A percentile compares a stretch with the other conserved stretches of the same genome.
Conservation (phyloP, 2,113 vertebrate species). For the Carollia perspicillata region DNA sequence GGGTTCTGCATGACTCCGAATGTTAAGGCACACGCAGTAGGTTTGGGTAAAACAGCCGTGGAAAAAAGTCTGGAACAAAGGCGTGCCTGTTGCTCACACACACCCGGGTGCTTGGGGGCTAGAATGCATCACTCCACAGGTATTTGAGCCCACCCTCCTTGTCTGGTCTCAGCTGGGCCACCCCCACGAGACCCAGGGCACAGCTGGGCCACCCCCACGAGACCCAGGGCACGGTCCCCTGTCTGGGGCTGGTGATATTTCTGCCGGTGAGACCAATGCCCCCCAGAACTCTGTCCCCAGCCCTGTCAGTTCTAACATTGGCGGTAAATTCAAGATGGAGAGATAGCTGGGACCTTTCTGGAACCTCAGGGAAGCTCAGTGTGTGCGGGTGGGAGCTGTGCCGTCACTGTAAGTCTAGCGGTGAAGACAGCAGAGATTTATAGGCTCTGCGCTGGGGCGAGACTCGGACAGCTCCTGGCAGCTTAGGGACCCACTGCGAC, state of each 20-base stretch:
- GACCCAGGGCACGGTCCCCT: neutral
- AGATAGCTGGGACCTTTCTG: neutral
- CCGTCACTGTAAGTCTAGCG: neutral
- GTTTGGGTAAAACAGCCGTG: neutral
- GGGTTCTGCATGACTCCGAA: neutral
- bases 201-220: too few species aligned
- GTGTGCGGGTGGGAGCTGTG: neutral
- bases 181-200: too few species aligned
- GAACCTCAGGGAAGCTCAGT: neutral
- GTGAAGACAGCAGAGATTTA: neutral
- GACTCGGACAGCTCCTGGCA: too few species aligned
- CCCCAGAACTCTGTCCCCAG: neutral
- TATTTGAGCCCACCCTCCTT: neutral
- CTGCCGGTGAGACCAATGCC: neutral
- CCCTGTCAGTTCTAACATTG: neutral
- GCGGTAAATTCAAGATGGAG: neutral
- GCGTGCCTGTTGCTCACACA: neutral
- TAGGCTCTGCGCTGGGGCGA: neutral
- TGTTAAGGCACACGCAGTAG: fast-evolving
- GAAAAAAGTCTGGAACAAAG: neutral
- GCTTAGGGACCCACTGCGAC: too few species aligned
- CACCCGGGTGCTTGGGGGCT: neutral
- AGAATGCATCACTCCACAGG: neutral
- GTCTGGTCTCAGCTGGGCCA: neutral
- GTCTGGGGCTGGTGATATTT: neutral